Evolutionary conservation across 1,140 invertebrate species (phyloP).

Genomic region (Neocloeon triangulifer): DNA sequence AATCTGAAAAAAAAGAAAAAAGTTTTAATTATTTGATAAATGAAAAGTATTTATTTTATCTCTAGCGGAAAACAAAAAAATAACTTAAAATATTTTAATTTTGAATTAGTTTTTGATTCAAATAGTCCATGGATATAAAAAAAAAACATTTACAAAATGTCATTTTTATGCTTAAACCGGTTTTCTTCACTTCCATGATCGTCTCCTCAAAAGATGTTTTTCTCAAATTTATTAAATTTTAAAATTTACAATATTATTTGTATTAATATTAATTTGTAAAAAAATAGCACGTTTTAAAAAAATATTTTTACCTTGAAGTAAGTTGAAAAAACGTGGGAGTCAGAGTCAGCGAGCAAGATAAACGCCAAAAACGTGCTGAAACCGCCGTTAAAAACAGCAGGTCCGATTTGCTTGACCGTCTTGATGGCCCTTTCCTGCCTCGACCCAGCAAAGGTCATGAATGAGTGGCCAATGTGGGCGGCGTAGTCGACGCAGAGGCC

Average conservation of each 20-base stretch:
- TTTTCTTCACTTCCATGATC: no score
- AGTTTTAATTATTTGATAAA: no score
- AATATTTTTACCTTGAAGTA: constrained; percentile 45
- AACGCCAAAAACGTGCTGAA: constrained; percentile 59
- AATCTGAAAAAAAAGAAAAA: constrained; percentile 32
- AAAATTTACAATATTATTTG: no score
- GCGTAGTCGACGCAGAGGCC: constrained; percentile 76
- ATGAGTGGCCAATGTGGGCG: constrained; percentile 68
- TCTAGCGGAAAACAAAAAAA: no score
- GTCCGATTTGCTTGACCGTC: constrained; percentile 51
- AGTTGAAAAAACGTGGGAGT: constrained; percentile 51
- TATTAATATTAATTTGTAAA: background rate
- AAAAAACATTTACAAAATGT: no score
- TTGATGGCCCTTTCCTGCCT: constrained; percentile 34
- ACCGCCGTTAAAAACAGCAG: constrained; percentile 58
- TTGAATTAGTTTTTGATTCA: no score
- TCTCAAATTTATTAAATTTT: no score
- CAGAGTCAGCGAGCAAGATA: constrained; percentile 40
- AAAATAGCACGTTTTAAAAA: background rate
- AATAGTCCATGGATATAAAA: no score
- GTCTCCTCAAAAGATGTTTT: no score
- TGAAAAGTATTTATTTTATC: no score
- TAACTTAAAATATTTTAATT: no score
- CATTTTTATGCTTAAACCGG: no score
- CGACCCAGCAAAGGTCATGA: constrained; percentile 32